Base-by-base conservation (phyloP, 2,888 invertebrate genomes). In the Beris chalybata region DNA sequence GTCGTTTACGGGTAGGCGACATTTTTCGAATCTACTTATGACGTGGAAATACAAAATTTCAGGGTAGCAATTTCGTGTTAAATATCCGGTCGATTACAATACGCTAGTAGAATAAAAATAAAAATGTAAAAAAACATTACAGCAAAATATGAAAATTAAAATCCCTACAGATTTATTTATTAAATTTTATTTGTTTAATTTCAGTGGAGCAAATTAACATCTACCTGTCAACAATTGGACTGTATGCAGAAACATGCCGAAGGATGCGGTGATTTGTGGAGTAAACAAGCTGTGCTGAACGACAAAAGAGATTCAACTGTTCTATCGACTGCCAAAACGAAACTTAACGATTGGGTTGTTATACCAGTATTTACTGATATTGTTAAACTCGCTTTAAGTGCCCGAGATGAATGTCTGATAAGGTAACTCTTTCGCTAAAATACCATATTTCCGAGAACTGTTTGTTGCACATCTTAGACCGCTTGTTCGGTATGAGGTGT, bases 321-420 rank as follows among this genome's bases (percentile, higher is more conserved):
- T 59, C 29, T 69, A 31, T 30, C 70, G 65, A 38, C 69, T 59
- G 31, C 54, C 12, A 65, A 67, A 52, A 74, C 71, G 67, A 78
- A 77, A 74, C 77, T 77, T 70, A 80, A 79, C 31, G 81, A 81
- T 75, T 81, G 81, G 81, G 81, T 81, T 75, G 81, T 80, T 73
- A 79, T 81, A 74, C 81, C 81, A 71, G 79, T 80, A 72, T 81
- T 80, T 78, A 77, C 79, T 72, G 81, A 81, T 76, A 81, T 81
- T 76, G 81, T 81, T 74, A 79, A 79, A 76, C 77, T 81, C 73
- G 81, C 80, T 69, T 71, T 81, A 74, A 75, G 74, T 71, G 79
- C 77, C 73, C 78, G 80, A 73, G 79, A 80, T 70, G 78, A 78
- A 69, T 81, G 81, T 73, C 73, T 79, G 70, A 78, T 77, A 71